A percentile compares a stretch with the other conserved stretches of the same genome.
Conservation (phyloP, 1,140 invertebrate genomes). For the Drosophila lacteicornis region DNA sequence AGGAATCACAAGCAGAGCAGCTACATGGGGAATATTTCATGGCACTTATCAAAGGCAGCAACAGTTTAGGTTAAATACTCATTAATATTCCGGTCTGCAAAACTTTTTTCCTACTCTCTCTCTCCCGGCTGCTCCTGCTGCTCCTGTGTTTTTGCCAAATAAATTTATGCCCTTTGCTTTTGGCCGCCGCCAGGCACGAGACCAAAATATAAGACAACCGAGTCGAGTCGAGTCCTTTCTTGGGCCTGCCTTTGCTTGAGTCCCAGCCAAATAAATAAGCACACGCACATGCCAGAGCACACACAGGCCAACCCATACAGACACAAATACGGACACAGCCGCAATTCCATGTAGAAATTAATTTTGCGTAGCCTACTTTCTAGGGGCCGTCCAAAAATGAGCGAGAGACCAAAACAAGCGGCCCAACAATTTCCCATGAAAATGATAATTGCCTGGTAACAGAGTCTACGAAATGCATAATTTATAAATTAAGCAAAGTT, state of each 20-base stretch:
- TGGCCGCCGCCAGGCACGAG: conserved; percentile 63
- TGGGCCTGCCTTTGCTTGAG: conserved; percentile 3
- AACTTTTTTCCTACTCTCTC: conserved; percentile 51
- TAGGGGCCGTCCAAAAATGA: conserved; percentile 20
- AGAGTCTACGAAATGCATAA: conserved; percentile 71
- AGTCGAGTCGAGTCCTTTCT: conserved; percentile 26
- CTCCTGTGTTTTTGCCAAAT: conserved; percentile 73
- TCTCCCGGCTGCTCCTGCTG: too few species aligned
- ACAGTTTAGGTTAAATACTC: conserved; percentile 84
- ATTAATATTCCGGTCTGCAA: conserved; percentile 83
- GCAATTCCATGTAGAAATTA: conserved; percentile 38
- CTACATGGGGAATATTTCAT: conserved; percentile 73
- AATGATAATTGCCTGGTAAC: conserved; percentile 80
- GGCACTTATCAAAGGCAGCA: conserved; percentile 83
- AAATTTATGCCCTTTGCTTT: conserved; percentile 77
- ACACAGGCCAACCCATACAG: conserved; percentile 25
- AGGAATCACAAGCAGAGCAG: conserved; percentile 5
- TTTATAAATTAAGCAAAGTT: conserved; percentile 78
- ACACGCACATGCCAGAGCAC: conserved; percentile 52
- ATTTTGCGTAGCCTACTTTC: conserved; percentile 71
- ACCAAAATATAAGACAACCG: conserved; percentile 49
- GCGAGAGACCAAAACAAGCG: conserved; percentile 24
- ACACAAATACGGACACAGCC: conserved; percentile 14
- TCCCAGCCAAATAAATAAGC: conserved; percentile 53
- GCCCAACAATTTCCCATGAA: conserved; percentile 50